Evolutionary conservation across 2,113 vertebrate genomes (phyloP).

Genomic region (Tringa solitaria): DNA sequence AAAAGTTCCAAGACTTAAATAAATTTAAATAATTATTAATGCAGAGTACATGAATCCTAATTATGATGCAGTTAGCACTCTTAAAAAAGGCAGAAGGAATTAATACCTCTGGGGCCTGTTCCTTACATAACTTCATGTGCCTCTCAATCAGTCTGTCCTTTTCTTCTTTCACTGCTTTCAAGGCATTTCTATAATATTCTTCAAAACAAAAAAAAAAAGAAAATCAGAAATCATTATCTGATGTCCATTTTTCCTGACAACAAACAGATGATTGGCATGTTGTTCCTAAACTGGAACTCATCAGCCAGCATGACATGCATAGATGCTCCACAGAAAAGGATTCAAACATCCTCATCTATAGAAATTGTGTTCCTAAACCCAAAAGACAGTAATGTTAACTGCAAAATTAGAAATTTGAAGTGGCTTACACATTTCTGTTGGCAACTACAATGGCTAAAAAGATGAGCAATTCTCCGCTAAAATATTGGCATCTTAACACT

Average conservation of each 20-base stretch:
- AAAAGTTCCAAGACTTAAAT: neutral
- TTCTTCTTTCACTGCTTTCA: constrained; percentile 65
- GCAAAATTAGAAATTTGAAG: neutral
- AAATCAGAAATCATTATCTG: constrained; percentile 5
- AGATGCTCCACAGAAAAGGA: neutral
- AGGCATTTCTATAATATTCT: constrained; percentile 71
- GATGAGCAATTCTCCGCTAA: neutral
- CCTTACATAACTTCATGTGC: constrained; percentile 65
- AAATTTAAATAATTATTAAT: neutral
- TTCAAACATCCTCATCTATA: neutral
- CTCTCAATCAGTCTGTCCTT: constrained; percentile 60
- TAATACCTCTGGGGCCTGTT: constrained; percentile 76
- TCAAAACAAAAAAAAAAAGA: neutral
- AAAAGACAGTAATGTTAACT: neutral
- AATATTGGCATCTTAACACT: neutral
- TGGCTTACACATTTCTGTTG: neutral
- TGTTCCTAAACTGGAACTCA: neutral
- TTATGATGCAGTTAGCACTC: neutral
- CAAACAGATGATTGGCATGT: neutral
- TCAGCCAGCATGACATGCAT: neutral
- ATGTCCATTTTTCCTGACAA: neutral
- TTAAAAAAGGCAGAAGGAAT: constrained; percentile 21
- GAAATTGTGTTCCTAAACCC: neutral
- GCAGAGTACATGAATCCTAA: neutral
- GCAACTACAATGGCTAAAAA: neutral